Base-by-base conservation (phyloP, 2,113 vertebrate species). In the Prunella fulvescens region DNA sequence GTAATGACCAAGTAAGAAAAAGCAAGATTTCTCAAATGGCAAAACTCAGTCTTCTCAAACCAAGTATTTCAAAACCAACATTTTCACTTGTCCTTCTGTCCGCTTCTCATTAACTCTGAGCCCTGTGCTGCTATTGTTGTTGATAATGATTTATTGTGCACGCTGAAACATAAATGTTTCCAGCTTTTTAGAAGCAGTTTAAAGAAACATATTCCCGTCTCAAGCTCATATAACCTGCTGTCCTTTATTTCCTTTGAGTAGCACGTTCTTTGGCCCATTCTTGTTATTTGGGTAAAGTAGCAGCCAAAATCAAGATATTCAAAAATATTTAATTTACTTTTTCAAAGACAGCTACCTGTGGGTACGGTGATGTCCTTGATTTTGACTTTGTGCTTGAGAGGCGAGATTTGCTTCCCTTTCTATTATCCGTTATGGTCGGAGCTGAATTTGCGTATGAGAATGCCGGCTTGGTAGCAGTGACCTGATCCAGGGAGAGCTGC, bases 401-500 rank as follows among this genome's bases (percentile, higher is more conserved):
- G 82, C 98, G 98, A 89, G 98, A 98, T 96, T 99, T 99, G 90
- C 96, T 97, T 65, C 98, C 98, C 87, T 99, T 98, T 89, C 99
- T 98, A 94, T 44, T 98, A 78, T 99, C 99, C 16, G 97, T 96
- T 95, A 98, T 96, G 72, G 98, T 95, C 47, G 97, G 97, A 85
- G 98, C 98, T 66, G 98, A 98, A 95, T 98, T 99, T 97, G 97
- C 93, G n/a, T 98, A 99, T 86, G 98, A 97, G 88, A 99, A 99
- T 8, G 98, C 95, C 42, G 98, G 98, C 97, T 99, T 99, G 94
- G 98, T 98, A 92, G 98, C 98, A 33, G 98, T 98, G 93, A 98
- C 98, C 97, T 99, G 99, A 97, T 99, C 99, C 97, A 99, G 94
- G 33, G 99, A 99, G 56, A 99, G 98, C 96, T 99, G 99, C 11